Evolutionary conservation across 2,113 vertebrate genomes (phyloP).

Genomic region (Tupaia chinensis): DNA sequence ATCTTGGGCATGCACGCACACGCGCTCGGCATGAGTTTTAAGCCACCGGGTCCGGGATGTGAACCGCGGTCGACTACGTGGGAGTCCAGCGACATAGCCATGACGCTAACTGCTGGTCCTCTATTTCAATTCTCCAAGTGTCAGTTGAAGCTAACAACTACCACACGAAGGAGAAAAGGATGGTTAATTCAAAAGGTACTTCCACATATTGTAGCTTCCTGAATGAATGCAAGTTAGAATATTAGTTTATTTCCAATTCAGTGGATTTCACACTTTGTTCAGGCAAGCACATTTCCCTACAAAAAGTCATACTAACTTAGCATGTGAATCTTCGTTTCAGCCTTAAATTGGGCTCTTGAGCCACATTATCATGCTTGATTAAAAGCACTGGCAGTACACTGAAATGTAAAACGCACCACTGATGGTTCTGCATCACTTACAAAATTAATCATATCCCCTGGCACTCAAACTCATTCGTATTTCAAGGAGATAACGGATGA

Average conservation of each 20-base stretch:
- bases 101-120: too few species aligned
- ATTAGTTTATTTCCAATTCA: slow-evolving; percentile 14
- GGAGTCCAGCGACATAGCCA: too few species aligned
- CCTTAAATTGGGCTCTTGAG: slow-evolving; percentile 59
- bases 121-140: slow-evolving; percentile 1
- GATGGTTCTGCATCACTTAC: slow-evolving; percentile 52
- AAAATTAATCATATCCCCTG: slow-evolving; percentile 57
- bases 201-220: slow-evolving; percentile 32
- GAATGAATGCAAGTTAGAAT: not conserved
- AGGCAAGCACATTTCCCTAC: not conserved
- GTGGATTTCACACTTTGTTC: slow-evolving; percentile 3
- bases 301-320: slow-evolving; percentile 37
- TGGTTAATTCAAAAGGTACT: slow-evolving; percentile 14
- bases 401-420: slow-evolving; percentile 24
- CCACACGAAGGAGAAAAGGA: slow-evolving; percentile 27
- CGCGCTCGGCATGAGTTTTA: too few species aligned
- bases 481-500: slow-evolving; percentile 51
- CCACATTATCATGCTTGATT: slow-evolving; percentile 61
- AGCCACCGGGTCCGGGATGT: too few species aligned
- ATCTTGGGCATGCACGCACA: too few species aligned
- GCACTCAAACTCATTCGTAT: slow-evolving; percentile 35
- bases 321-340: slow-evolving; percentile 42
- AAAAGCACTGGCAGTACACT: slow-evolving; percentile 18
- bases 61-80: too few species aligned
- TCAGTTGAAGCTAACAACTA: not conserved